These are phyloP conservation scores for Morus bassanus DNA, from an alignment of 2,797 vertebrate genomes.

Conservation along the genomic window DNA sequence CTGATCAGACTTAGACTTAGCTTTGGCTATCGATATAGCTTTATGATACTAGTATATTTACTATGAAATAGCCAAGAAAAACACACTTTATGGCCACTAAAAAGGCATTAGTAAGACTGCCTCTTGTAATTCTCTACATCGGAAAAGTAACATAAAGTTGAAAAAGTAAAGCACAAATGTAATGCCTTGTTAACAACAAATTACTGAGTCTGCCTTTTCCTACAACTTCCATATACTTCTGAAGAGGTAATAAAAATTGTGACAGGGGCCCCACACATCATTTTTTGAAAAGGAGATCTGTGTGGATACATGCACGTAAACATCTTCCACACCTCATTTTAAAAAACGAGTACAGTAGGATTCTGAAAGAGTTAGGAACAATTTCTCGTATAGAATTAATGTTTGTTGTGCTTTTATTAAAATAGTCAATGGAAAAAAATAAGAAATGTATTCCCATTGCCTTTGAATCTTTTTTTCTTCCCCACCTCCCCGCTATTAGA, in stretches of 20 bases:
- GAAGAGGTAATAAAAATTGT: neutral
- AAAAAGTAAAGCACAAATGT: neutral
- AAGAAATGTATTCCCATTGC: neutral
- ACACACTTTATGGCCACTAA: neutral
- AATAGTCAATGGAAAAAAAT: neutral
- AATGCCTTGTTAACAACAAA: neutral
- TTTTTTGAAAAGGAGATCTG: neutral
- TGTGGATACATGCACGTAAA: neutral
- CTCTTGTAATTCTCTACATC: neutral
- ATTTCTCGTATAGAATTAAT: neutral
- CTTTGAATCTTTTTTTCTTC: neutral
- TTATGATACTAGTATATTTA: neutral
- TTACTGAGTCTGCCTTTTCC: neutral
- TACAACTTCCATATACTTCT: neutral
- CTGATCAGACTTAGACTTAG: neutral
- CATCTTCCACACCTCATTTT: neutral
- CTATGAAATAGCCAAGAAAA: neutral
- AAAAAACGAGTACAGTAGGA: neutral
- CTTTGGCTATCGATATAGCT: neutral
- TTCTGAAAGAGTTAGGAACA: neutral
- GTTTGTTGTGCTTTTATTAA: neutral
- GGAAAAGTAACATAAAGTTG: neutral
- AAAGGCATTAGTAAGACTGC: neutral
- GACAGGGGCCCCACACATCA: neutral
- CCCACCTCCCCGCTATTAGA: fast-evolving